These are phyloP conservation scores for Julus scandinavius DNA, from an alignment of 2,888 invertebrate species.

Conservation along the genomic window DNA sequence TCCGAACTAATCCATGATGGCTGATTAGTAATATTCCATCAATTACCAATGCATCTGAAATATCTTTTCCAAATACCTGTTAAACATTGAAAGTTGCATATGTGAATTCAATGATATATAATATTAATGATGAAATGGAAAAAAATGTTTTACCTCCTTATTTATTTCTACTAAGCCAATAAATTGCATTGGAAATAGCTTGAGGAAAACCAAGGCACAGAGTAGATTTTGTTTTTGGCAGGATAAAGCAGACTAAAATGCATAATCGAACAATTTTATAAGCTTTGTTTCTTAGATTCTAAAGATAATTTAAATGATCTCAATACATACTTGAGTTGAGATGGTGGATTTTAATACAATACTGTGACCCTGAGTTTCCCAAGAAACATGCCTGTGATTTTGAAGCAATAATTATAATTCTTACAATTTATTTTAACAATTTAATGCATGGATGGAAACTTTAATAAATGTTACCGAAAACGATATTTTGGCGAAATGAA, in stretches of 20 bases:
- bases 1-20: not conserved
- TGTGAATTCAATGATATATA: not conserved
- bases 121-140: not conserved
- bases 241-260: not conserved
- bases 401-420: not conserved
- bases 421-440: not conserved
- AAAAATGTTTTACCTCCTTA: not conserved
- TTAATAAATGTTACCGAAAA: constrained; percentile 16
- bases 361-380: constrained; percentile 47
- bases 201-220: constrained; percentile 43
- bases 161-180: constrained; percentile 47
- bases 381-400: not conserved
- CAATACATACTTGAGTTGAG: not conserved
- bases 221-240: not conserved
- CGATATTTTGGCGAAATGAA: not conserved
- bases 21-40: constrained; percentile 40
- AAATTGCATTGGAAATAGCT: constrained; percentile 35
- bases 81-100: not conserved
- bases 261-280: not conserved
- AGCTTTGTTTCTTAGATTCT: not conserved
- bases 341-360: constrained; percentile 48
- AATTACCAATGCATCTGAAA: constrained; percentile 36
- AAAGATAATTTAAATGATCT: not conserved
- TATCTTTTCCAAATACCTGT: constrained; percentile 50
- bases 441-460: not conserved